Evolutionary conservation across 2,797 vertebrate genomes (phyloP), one percentile per base, ranked within the genome.

Genomic region (Molossus molossus): DNA sequence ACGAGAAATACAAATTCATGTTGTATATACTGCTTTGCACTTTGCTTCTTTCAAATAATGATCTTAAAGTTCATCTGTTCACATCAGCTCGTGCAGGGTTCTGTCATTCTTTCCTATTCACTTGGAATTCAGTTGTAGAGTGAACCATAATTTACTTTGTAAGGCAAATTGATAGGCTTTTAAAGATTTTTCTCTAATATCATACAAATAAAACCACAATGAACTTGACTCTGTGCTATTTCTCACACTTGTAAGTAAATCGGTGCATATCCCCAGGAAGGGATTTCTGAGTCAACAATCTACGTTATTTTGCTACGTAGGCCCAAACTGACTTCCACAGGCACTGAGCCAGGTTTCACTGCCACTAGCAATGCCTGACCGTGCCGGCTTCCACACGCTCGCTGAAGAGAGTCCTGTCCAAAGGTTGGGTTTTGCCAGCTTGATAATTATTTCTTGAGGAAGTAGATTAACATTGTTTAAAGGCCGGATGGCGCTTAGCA

Each of bases 371-470:
- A 13, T 3, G 4, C 3, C 23, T 11, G 53, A 64, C 37, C 20
- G 5, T 15, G 23, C 29, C 45, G 23, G 27, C 48, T 67, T 82
- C 18, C n/a, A 58, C 20, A 77, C 9, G n/a, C 14, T 58, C 13
- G 3, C 10, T 88, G 60, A 70, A 87, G 64, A 64, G 48, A 20
- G 6, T 6, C 0, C 72, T 57, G 25, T 57, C 33, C 77, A 73
- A 80, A 10, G 13, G 62, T 45, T 81, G 57, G 25, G 57, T 77
- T 85, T 85, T 84, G 13, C 25, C 67, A 94, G 20, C 67, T 50
- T 40, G 13, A 57, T 45, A 69, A 80, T 84, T 70, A 87, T 90
- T 90, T 96, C 45, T 37, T 72, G 13, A 75, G 23, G 94, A 77
- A 84, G 76, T 21, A 80, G 48, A 67, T 57, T 67, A 67, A 60